Base-by-base conservation (phyloP, 2,888 invertebrate genomes). In the Eledona agricola region DNA sequence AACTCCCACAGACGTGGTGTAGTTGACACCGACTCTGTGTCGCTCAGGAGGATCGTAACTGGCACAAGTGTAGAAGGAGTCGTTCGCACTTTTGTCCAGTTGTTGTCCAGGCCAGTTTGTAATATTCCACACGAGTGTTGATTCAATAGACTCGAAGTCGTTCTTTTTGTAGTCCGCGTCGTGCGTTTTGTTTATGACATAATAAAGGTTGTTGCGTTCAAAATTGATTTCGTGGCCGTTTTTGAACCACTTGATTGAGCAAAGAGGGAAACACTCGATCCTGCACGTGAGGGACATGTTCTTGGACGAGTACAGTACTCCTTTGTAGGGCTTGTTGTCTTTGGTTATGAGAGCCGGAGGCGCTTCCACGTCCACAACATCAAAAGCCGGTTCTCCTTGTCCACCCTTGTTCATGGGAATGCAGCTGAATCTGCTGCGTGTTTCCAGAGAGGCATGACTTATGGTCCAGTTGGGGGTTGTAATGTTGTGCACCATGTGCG, bases 111-210 rank as follows among this genome's bases (percentile, higher is more conserved):
- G 86, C 90, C 93, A 93, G 31, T 87, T 86, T 1, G 87, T 83
- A 83, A 94, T 86, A 78, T 93, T 93, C 88, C 93, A 94, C 65
- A 89, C 88, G 82, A 95, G 79, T 52, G 88, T 90, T n/a, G 93
- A 93, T 65, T 89, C 85, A 19, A 93, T 86, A 20, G 93, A 93
- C 74, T 93, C 90, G 67, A 94, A 93, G 72, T 94, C 93, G 65
- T 92, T 93, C 42, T 87, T 88, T 42, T 87, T 84, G 7, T 84
- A 82, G 66, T 93, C 89, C 0, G 91, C 86, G 2, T 85, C 84
- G 57, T 88, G 82, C 40, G 83, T 81, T 25, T 81, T 80, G 63
- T 87, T 86, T 53, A 81, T 81, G 34, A 89, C 83, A 65, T 84
- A 85, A 77, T 91, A 93, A 22, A 83, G 79, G 47, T 80, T 80